phyloP scores from a whole-genome alignment of 2,888 invertebrate genomes.

The Eucriotettix oculatus region DNA sequence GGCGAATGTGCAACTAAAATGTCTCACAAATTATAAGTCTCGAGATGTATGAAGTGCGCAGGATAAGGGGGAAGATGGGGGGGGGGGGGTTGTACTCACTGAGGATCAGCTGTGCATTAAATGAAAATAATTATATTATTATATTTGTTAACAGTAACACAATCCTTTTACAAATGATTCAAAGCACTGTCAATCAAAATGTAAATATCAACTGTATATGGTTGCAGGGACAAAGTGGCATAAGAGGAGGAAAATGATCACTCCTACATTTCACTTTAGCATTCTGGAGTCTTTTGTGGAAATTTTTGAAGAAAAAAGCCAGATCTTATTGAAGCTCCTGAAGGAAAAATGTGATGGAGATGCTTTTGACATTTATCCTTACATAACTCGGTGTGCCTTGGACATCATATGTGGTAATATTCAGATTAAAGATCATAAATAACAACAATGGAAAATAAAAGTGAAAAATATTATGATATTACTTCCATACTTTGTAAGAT shows the following conservation, averaged over 20 bases:
- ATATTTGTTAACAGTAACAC: no score
- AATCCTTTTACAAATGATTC: no score
- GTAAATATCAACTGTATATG: no score
- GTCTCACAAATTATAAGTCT: no score
- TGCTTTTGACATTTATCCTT: constrained; percentile 34
- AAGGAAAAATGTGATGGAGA: constrained; percentile 23
- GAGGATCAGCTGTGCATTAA: no score
- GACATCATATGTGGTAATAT: constrained; percentile 46
- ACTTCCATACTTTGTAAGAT: no score
- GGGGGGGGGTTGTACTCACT: no score
- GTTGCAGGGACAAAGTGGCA: constrained; percentile 26
- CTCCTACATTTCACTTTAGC: constrained; percentile 21
- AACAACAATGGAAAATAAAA: neutral
- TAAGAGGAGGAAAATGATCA: constrained; percentile 22
- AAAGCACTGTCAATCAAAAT: no score
- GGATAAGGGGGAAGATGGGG: no score
- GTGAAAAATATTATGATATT: neutral
- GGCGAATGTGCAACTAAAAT: no score
- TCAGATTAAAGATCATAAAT: neutral
- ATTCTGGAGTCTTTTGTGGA: constrained; percentile 29
- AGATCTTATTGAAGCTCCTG: constrained; percentile 30
- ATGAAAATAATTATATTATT: no score
- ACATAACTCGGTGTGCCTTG: constrained; percentile 43
- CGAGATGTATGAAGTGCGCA: no score
- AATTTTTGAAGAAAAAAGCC: constrained; percentile 37